These are phyloP conservation scores for Syngnathus typhle DNA, from an alignment of 2,113 vertebrate species.

Conservation along the genomic window DNA sequence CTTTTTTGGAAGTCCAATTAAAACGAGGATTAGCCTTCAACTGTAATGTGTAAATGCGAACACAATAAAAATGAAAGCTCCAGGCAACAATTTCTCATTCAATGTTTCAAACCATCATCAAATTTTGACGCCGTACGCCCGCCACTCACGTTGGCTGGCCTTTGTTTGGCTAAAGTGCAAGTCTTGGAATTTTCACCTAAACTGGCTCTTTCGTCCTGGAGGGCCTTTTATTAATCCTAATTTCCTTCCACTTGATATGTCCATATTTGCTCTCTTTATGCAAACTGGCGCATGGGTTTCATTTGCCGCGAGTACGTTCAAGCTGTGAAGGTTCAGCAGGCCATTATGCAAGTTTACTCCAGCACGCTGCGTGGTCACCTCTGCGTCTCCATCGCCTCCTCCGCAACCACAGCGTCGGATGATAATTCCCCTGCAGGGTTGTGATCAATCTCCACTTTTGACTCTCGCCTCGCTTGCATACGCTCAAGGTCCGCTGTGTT, in stretches of 20 bases:
- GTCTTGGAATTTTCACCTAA: background rate
- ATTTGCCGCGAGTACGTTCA: slow-evolving; percentile 3
- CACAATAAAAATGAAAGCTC: background rate
- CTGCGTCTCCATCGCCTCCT: background rate
- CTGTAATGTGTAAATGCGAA: background rate
- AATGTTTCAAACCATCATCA: background rate
- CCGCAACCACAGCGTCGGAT: background rate
- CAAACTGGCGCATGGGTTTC: background rate
- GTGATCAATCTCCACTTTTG: slow-evolving; percentile 1
- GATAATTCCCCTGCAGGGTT: slow-evolving; percentile 7
- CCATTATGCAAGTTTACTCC: background rate
- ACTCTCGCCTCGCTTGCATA: background rate
- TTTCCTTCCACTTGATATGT: background rate
- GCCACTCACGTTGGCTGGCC: background rate
- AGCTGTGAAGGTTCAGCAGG: slow-evolving; percentile 3
- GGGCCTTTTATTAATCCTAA: background rate
- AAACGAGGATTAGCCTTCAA: background rate
- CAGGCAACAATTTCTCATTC: background rate
- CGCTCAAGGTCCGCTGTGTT: slow-evolving; percentile 29
- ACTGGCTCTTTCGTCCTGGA: background rate
- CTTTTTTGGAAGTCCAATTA: background rate
- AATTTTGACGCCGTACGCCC: background rate
- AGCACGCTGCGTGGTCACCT: background rate
- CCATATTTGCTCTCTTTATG: background rate
- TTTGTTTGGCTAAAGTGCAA: background rate